Evolutionary conservation across 1,140 invertebrate genomes (phyloP).

Genomic region (Danaus plexippus): DNA sequence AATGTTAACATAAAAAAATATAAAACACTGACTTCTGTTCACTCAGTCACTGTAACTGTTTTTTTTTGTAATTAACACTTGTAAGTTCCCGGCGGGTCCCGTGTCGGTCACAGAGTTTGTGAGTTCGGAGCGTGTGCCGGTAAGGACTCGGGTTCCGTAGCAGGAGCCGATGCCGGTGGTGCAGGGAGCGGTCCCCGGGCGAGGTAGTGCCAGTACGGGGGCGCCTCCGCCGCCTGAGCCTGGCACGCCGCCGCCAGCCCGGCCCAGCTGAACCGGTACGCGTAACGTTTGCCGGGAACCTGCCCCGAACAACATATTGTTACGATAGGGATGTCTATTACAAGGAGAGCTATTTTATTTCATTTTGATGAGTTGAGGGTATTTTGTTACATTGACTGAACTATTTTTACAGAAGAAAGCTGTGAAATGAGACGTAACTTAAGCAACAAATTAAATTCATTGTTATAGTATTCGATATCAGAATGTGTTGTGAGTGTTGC

Average conservation of each 20-base stretch:
- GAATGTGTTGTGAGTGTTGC: no score
- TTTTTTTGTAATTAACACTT: not conserved
- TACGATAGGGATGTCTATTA: no score
- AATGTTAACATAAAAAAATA: conserved; percentile 11
- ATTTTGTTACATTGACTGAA: no score
- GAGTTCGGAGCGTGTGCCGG: conserved; percentile 22
- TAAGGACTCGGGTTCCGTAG: conserved; percentile 19
- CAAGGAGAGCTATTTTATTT: no score
- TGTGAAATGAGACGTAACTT: no score
- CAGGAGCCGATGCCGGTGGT: not conserved
- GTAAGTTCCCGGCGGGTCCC: no score
- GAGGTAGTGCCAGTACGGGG: conserved; percentile 47
- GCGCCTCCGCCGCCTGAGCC: conserved; percentile 75
- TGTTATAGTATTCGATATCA: no score
- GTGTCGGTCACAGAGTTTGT: conserved; percentile 14
- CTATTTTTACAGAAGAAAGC: no score
- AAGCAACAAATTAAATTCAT: no score
- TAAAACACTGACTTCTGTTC: not conserved
- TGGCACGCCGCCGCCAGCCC: conserved; percentile 89
- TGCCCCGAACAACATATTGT: conserved; percentile 38
- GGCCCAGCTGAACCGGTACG: conserved; percentile 94
- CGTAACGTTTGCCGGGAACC: conserved; percentile 92
- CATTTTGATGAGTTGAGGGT: no score
- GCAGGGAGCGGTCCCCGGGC: conserved; percentile 18
- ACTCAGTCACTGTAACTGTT: conserved; percentile 3